Conservation (phyloP, 2,113 vertebrate genomes). For the Tachycineta bicolor region DNA sequence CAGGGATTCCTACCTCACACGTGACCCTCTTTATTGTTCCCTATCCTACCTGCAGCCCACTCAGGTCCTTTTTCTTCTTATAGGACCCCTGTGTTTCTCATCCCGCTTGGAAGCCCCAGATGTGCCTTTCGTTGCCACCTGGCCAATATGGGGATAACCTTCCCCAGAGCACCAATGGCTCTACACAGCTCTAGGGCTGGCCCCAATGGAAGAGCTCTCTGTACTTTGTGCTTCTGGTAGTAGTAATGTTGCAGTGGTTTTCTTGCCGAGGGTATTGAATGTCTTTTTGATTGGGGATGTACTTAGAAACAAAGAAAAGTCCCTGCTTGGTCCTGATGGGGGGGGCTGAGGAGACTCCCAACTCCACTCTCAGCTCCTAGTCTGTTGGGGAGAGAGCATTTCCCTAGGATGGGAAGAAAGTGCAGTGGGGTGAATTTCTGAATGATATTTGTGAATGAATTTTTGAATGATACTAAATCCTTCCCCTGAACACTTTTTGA, state of each 20-base stretch:
- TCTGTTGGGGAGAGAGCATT: not conserved
- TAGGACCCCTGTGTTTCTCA: not conserved
- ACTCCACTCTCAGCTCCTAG: not conserved
- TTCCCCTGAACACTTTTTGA: not conserved
- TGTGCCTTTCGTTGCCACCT: accelerated
- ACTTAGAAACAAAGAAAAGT: not conserved
- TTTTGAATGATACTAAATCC: not conserved
- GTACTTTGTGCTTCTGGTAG: not conserved
- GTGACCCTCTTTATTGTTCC: accelerated
- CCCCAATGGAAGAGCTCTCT: not conserved
- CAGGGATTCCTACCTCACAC: accelerated
- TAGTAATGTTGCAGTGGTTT: accelerated
- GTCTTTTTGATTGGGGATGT: not conserved
- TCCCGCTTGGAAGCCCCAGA: not conserved
- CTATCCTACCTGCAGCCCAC: not conserved
- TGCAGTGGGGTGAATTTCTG: not conserved
- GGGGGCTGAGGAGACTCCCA: not conserved
- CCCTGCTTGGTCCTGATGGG: not conserved
- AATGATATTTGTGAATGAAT: not conserved
- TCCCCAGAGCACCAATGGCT: accelerated
- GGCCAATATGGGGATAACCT: not conserved
- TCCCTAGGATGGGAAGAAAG: not conserved
- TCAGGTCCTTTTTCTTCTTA: not conserved
- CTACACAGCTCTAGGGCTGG: accelerated
- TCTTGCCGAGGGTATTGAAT: not conserved